phyloP scores from a whole-genome alignment of 1,140 invertebrate species.

The Akabosia matsudoensis region DNA sequence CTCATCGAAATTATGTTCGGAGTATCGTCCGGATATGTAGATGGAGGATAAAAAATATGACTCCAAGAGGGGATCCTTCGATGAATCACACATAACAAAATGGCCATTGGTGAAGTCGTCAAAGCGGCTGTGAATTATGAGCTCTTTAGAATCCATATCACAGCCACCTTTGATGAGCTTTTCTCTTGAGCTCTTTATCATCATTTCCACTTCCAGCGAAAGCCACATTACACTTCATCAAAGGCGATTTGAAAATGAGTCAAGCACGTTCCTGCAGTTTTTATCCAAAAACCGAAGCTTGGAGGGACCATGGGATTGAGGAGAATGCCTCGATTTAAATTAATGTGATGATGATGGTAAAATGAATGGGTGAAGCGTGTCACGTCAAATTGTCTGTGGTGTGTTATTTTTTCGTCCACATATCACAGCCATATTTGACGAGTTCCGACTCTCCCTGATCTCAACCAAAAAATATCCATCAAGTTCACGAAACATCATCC shows the following conservation, averaged over 20 bases:
- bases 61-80: too few species aligned
- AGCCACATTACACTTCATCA: too few species aligned
- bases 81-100: too few species aligned
- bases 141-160: conserved; percentile 61
- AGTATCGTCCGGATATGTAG: too few species aligned
- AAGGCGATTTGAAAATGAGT: background rate
- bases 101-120: conserved; percentile 57
- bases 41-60: background rate
- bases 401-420: conserved; percentile 63
- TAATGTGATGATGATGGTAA: background rate
- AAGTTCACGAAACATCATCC: background rate
- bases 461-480: background rate
- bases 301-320: background rate
- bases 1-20: conserved; percentile 1
- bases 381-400: conserved; percentile 78
- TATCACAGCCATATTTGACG: conserved; percentile 88
- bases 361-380: conserved; percentile 31
- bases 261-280: too few species aligned
- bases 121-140: conserved; percentile 70
- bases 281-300: too few species aligned
- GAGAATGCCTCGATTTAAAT: background rate
- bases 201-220: conserved; percentile 50
- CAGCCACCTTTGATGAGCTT: conserved; percentile 76
- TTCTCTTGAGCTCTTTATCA: conserved; percentile 48
- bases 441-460: conserved; percentile 59